phyloP scores from a whole-genome alignment of 2,797 vertebrate species.

The Scolopax rusticola region DNA sequence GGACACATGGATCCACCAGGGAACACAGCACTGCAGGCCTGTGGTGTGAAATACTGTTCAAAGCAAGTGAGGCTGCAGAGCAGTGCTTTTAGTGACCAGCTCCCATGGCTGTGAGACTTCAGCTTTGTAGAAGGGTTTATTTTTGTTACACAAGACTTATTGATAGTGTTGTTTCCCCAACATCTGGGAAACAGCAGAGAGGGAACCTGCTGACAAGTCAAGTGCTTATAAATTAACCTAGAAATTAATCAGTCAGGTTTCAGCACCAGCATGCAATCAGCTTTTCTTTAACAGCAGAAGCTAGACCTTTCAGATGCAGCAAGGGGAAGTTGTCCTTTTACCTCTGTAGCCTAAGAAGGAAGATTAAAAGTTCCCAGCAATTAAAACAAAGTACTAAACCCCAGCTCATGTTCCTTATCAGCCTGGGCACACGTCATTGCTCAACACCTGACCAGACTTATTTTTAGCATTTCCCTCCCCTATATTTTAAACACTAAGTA shows the following conservation, averaged over 20 bases:
- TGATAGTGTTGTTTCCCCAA: constrained; percentile 10
- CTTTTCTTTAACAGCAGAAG: neutral
- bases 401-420: neutral
- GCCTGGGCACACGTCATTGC: neutral
- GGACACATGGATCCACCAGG: accelerated
- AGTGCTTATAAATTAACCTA: constrained; percentile 49
- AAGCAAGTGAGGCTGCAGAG: neutral
- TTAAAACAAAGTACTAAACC: neutral
- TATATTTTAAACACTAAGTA: neutral
- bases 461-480: neutral
- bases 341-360: neutral
- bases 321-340: neutral
- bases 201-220: constrained; percentile 49
- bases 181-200: neutral
- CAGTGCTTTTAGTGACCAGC: neutral
- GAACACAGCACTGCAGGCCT: neutral
- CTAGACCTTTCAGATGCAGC: neutral
- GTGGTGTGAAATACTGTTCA: neutral
- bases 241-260: constrained; percentile 32
- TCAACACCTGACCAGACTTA: neutral
- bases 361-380: neutral
- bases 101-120: accelerated
- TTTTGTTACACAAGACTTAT: neutral
- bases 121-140: neutral
- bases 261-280: constrained; percentile 18